phyloP scores from a whole-genome alignment of 1,140 invertebrate genomes.

The Lasioglossum baleicum region DNA sequence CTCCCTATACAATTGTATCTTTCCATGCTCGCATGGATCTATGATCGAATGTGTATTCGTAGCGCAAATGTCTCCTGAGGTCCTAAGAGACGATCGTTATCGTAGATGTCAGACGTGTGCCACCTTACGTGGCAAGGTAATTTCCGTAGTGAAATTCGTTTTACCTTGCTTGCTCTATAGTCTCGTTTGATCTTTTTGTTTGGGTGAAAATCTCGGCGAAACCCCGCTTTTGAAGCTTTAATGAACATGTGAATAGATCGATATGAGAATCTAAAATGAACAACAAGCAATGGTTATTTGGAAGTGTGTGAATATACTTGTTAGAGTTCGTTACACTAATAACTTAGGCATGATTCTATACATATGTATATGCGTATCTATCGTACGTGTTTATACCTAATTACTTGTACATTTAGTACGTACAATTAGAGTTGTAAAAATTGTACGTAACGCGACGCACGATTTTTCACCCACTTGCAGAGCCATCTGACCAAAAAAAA shows the following conservation, averaged over 20 bases:
- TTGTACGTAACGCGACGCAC: too few species aligned
- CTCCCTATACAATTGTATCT: background rate
- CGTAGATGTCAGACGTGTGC: constrained; percentile 3
- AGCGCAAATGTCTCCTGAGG: background rate
- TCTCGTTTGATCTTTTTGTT: background rate
- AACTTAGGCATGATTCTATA: too few species aligned
- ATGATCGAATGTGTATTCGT: constrained; percentile 2
- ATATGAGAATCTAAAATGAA: too few species aligned
- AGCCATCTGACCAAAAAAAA: too few species aligned
- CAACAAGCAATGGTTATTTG: too few species aligned
- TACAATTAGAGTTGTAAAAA: too few species aligned
- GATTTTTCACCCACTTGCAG: too few species aligned
- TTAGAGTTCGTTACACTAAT: too few species aligned
- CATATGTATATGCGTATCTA: too few species aligned
- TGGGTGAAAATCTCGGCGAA: background rate
- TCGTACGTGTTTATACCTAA: too few species aligned
- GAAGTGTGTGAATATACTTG: too few species aligned
- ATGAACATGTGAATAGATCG: background rate
- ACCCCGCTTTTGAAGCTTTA: constrained; percentile 1
- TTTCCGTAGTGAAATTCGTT: constrained; percentile 22
- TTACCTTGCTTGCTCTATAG: background rate
- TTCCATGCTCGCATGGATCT: background rate
- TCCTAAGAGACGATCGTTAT: constrained; percentile 9
- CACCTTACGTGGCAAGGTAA: constrained; percentile 18
- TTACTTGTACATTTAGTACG: too few species aligned